Conservation (phyloP, 2,888 invertebrate genomes). For the Auanema freiburgensis region DNA sequence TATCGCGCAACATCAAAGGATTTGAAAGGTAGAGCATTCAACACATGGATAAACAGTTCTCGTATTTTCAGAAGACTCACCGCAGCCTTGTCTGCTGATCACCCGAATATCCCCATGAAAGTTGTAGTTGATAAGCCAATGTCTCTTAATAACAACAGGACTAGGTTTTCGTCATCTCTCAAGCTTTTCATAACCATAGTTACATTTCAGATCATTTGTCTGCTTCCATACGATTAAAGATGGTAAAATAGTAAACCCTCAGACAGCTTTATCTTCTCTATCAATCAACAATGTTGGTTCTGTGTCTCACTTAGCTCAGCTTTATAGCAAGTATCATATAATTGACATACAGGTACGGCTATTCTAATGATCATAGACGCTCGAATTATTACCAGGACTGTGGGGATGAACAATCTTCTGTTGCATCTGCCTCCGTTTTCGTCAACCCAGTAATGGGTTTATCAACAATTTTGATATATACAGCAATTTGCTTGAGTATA, state of each 20-base stretch:
- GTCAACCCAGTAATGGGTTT: neutral
- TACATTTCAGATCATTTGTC: conserved; percentile 11
- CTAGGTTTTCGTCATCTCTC: neutral
- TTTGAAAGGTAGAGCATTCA: no score
- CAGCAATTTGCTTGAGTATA: neutral
- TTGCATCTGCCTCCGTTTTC: conserved; percentile 6
- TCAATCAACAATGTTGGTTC: neutral
- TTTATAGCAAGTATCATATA: conserved; percentile 15
- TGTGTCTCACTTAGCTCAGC: conserved; percentile 1
- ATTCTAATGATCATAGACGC: no score
- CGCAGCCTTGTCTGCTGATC: neutral
- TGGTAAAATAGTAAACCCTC: no score
- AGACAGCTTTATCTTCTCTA: no score
- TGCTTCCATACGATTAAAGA: conserved; percentile 14
- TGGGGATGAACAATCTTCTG: no score
- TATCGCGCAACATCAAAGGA: no score
- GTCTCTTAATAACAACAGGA: neutral
- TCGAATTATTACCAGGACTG: no score
- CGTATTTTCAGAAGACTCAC: no score
- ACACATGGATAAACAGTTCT: no score
- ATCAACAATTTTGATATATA: no score
- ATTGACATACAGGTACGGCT: conserved; percentile 9
- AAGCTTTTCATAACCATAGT: neutral
- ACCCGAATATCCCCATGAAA: neutral
- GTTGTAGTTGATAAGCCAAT: conserved; percentile 12